phyloP scores from a whole-genome alignment of 1,140 invertebrate genomes.

The Drosophila aff. region DNA sequence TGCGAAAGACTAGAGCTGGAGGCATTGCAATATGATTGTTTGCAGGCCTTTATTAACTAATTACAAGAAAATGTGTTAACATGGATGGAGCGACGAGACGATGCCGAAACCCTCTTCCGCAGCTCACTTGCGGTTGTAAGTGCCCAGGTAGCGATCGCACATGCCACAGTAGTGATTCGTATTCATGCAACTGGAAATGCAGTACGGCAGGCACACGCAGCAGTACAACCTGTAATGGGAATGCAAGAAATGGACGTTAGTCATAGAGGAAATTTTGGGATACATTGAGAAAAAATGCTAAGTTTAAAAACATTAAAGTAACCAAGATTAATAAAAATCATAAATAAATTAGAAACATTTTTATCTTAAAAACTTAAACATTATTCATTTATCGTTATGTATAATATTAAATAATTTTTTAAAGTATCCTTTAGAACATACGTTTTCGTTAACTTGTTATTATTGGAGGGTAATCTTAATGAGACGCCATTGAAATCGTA shows the following conservation, averaged over 20 bases:
- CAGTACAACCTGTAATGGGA: conserved; percentile 87
- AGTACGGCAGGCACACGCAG: conserved; percentile 89
- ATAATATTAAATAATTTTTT: not conserved
- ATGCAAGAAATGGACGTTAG: not conserved
- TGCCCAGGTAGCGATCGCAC: conserved; percentile 88
- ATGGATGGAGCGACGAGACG: conserved; percentile 6
- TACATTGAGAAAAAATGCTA: not conserved
- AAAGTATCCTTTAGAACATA: not conserved
- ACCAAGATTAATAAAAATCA: not conserved
- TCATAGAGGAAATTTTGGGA: not conserved
- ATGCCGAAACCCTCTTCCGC: not conserved
- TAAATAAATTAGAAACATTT: not conserved
- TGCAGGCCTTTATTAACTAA: conserved; percentile 29
- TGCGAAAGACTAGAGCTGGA: conserved; percentile 4
- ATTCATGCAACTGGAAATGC: conserved; percentile 88
- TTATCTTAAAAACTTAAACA: too few relatives aligned
- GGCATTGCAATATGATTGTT: not conserved
- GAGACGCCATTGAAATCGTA: not conserved
- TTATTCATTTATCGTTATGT: not conserved
- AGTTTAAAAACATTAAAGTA: not conserved
- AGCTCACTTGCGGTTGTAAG: conserved; percentile 80
- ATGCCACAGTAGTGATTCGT: conserved; percentile 89
- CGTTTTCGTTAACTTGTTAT: not conserved
- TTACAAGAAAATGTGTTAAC: conserved; percentile 16
- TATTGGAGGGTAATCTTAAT: too few relatives aligned